A percentile compares a stretch with the other conserved stretches of the same genome.
Conservation (phyloP, 1,140 invertebrate species). For the Drosophila kikkawai region DNA sequence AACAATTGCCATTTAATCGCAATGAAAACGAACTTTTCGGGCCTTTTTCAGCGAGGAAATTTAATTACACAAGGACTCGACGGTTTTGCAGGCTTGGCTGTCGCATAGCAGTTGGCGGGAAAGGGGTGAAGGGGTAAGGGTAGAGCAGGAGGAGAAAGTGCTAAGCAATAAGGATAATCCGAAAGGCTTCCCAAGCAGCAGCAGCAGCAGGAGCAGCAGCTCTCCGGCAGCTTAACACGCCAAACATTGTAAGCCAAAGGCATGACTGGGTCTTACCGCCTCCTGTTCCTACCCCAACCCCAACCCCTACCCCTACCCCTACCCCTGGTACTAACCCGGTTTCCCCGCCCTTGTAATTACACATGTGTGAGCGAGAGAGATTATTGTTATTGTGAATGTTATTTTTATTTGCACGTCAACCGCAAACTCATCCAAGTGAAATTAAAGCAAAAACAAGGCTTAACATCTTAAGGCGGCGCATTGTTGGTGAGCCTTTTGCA, state of each 20-base stretch:
- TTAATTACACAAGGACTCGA: conserved; percentile 51
- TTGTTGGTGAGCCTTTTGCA: conserved; percentile 36
- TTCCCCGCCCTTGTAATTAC: conserved; percentile 27
- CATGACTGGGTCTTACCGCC: conserved; percentile 25
- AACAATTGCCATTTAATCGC: conserved; percentile 65
- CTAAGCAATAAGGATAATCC: conserved; percentile 53
- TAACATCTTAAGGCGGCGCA: conserved; percentile 72
- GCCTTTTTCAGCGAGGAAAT: conserved; percentile 36
- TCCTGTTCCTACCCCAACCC: background rate
- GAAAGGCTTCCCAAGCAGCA: conserved; percentile 30
- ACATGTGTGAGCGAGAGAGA: conserved; percentile 30
- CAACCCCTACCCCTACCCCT: background rate
- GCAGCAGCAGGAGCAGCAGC: conserved; percentile 6
- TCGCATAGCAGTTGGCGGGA: background rate
- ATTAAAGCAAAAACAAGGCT: conserved; percentile 78
- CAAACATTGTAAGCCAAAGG: conserved; percentile 49
- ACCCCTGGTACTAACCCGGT: background rate
- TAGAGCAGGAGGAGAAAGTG: conserved; percentile 14
- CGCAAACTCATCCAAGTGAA: conserved; percentile 49
- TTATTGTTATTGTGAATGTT: conserved; percentile 66
- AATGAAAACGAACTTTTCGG: conserved; percentile 52
- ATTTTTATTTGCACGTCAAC: conserved; percentile 75
- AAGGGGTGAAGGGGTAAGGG: background rate
- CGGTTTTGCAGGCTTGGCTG: background rate
- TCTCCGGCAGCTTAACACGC: conserved; percentile 39